These are phyloP conservation scores for Apodemus speciosus DNA, from an alignment of 2,113 vertebrate species.

Conservation along the genomic window DNA sequence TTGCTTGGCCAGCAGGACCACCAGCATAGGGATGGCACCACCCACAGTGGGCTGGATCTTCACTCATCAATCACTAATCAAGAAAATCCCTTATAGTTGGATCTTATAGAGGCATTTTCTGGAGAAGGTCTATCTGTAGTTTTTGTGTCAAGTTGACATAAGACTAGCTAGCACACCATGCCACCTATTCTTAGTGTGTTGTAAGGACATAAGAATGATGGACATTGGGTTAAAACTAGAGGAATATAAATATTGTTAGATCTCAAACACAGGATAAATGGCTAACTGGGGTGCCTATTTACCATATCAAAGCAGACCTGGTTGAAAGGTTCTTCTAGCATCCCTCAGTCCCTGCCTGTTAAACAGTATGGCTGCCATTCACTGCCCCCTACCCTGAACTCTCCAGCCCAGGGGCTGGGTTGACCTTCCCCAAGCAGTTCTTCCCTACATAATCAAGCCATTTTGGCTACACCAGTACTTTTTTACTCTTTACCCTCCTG, in stretches of 20 bases:
- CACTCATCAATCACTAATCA: neutral
- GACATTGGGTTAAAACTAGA: slow-evolving; percentile 31
- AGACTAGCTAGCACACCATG: neutral
- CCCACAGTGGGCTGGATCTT: neutral
- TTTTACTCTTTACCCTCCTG: neutral
- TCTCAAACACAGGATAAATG: neutral
- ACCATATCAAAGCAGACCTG: neutral
- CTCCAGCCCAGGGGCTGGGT: neutral
- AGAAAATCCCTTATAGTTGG: neutral
- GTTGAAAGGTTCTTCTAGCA: neutral
- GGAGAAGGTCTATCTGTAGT: neutral
- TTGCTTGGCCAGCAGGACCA: neutral
- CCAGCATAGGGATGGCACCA: neutral
- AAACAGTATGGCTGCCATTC: neutral
- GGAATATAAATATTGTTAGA: slow-evolving; percentile 3
- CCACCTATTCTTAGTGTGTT: neutral
- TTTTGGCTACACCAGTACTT: neutral
- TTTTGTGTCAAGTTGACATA: neutral
- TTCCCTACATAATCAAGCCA: neutral
- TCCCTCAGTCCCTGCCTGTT: neutral
- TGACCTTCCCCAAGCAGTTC: neutral
- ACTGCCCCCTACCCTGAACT: neutral
- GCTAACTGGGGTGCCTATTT: neutral
- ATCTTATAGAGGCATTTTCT: neutral
- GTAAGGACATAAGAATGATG: neutral